phyloP scores from a whole-genome alignment of 2,888 invertebrate genomes.

The Lasioglossum zephyrum region DNA sequence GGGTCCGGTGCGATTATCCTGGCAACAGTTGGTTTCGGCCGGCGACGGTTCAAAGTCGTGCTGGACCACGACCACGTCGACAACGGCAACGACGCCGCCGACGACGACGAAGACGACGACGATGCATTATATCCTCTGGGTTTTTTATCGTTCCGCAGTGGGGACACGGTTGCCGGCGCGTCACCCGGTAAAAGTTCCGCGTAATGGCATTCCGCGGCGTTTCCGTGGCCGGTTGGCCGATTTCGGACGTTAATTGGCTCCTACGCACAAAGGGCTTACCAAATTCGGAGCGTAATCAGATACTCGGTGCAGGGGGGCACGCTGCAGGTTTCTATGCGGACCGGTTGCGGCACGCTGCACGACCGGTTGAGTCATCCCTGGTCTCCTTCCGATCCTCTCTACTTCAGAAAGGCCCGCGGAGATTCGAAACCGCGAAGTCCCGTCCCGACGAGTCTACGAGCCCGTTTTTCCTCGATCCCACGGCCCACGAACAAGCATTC shows the following conservation, averaged over 20 bases:
- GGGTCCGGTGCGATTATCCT: constrained; percentile 22
- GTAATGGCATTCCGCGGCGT: constrained; percentile 48
- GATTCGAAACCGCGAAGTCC: constrained; percentile 66
- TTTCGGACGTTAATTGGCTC: constrained; percentile 59
- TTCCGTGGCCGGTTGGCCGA: constrained; percentile 29
- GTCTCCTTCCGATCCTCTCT: constrained; percentile 33
- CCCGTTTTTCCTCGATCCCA: constrained; percentile 57
- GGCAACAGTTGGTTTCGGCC: constrained; percentile 33
- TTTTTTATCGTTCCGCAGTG: constrained; percentile 37
- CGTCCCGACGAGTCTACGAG: constrained; percentile 32
- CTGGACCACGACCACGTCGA: background rate
- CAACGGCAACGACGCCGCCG: background rate
- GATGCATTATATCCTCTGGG: constrained; percentile 20
- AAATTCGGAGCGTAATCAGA: constrained; percentile 68
- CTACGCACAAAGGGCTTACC: constrained; percentile 47
- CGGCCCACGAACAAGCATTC: constrained; percentile 69
- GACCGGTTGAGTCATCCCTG: constrained; percentile 59
- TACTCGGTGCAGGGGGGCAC: constrained; percentile 55
- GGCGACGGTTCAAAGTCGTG: background rate
- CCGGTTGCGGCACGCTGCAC: constrained; percentile 58
- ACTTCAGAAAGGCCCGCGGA: constrained; percentile 15
- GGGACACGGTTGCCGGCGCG: background rate
- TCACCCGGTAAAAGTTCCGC: constrained; percentile 19
- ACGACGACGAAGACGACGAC: background rate
- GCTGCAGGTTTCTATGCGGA: constrained; percentile 64